phyloP scores from a whole-genome alignment of 2,113 vertebrate genomes.

The Xenopus laevis region DNA sequence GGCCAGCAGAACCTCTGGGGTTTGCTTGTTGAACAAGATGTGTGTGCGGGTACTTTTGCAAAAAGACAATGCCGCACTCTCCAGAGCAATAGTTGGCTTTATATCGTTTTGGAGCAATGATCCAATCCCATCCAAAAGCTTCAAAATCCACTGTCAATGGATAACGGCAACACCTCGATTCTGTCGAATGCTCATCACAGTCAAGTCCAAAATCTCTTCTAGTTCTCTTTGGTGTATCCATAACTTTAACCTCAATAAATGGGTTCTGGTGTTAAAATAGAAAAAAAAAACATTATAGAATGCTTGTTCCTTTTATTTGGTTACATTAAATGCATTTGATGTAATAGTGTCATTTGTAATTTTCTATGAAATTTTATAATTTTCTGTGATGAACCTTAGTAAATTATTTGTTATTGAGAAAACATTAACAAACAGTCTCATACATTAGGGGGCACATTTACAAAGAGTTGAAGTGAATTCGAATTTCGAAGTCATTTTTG shows the following conservation, averaged over 20 bases:
- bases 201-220: constrained; percentile 89
- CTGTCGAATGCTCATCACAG: constrained; percentile 89
- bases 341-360: too few species aligned
- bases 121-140: constrained; percentile 97
- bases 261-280: constrained; percentile 79
- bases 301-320: too few species aligned
- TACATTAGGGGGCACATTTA: too few species aligned
- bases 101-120: constrained; percentile 97
- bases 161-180: constrained; percentile 93
- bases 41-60: constrained; percentile 96
- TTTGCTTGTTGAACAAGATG: constrained; percentile 96
- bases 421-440: too few species aligned
- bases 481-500: too few species aligned
- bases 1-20: constrained; percentile 86
- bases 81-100: constrained; percentile 98
- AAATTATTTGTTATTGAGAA: too few species aligned
- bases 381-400: too few species aligned
- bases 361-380: too few species aligned
- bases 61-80: constrained; percentile 94
- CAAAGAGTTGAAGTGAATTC: too few species aligned
- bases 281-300: constrained; percentile 38
- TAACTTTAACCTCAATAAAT: constrained; percentile 94
- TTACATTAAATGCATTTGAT: too few species aligned
- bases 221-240: constrained; percentile 80
- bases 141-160: constrained; percentile 96